Conservation (phyloP, 2,888 invertebrate species). For the Euzetes globulus region DNA sequence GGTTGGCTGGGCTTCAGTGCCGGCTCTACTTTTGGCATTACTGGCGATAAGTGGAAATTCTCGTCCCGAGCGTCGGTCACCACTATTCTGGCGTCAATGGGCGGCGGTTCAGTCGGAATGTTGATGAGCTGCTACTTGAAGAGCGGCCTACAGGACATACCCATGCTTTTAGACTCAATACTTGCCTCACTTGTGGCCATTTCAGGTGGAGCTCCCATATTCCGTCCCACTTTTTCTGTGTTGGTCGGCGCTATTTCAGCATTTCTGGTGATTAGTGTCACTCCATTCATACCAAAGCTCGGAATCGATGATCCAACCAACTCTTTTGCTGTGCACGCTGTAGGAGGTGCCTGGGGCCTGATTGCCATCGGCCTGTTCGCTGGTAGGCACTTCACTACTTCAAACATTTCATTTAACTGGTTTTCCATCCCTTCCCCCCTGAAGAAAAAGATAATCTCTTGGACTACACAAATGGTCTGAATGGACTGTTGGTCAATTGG, state of each 20-base stretch:
- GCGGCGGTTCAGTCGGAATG: conserved; percentile 68
- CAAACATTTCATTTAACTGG: not conserved
- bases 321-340: conserved; percentile 44
- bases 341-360: conserved; percentile 58
- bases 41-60: conserved; percentile 77
- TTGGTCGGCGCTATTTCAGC: conserved; percentile 45
- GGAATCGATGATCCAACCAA: conserved; percentile 46
- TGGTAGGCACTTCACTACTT: not conserved
- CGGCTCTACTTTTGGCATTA: conserved; percentile 61
- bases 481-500: conserved; percentile 53
- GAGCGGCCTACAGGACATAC: conserved; percentile 44
- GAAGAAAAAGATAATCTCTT: conserved; percentile 68
- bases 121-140: conserved; percentile 42
- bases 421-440: not conserved
- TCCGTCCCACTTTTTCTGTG: conserved; percentile 45
- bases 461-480: conserved; percentile 58
- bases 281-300: conserved; percentile 41
- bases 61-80: conserved; percentile 66
- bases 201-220: conserved; percentile 45
- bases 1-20: conserved; percentile 94
- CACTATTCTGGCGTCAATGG: conserved; percentile 84
- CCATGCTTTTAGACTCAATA: conserved; percentile 45
- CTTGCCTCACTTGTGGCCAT: conserved; percentile 46
- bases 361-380: conserved; percentile 82
- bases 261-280: conserved; percentile 39